Base-by-base conservation (phyloP, 2,888 invertebrate species). In the Euphydryas editha region DNA sequence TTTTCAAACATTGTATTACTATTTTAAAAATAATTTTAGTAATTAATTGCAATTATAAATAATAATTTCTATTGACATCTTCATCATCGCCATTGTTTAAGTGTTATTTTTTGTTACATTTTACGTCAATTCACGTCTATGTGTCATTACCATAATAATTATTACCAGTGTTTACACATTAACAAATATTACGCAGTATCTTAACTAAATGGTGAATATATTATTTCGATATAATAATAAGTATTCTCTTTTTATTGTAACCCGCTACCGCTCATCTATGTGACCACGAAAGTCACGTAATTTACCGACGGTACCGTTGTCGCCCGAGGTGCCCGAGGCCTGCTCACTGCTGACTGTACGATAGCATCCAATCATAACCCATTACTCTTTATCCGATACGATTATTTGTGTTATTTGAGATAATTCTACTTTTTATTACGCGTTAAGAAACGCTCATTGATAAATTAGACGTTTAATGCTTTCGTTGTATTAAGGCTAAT, bases 221-320 rank as follows among this genome's bases (percentile, higher is more conserved):
- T 30, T 30, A 30, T 39, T 15, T 10, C 39, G 39, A 11, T 39
- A 39, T 15, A 39, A 39, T 39, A 1, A 39, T 39, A 39, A 2
- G 1, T 39, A 13, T 39, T 39, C 11, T 39, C 11, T 1, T n/a
- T 51, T 15, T 15, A 20, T 13, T 13, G 13, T 21, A 3, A 24
- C n/a, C 24, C 49, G 49, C 49, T 51, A 15, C 49, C 49, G 49
- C 49, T 36, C 5, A 11, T 54, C 17, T 10, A 17, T 7, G 18
- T 20, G 13, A 36, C 47, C 18, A 6, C 58, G 30, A 47, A 42
- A 24, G 39, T 54, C 57, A 44, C 62, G 62, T 60, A 65, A 61
- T 69, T 60, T 68, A 60, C 47, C 57, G 58, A 62, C 58, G 36
- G 54, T 67, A 70, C 69, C 69, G 69, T 68, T 64, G 64, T 64